Conservation (phyloP, 92 coral and sea anemone genomes). For the Palythoa caribaeorum region DNA sequence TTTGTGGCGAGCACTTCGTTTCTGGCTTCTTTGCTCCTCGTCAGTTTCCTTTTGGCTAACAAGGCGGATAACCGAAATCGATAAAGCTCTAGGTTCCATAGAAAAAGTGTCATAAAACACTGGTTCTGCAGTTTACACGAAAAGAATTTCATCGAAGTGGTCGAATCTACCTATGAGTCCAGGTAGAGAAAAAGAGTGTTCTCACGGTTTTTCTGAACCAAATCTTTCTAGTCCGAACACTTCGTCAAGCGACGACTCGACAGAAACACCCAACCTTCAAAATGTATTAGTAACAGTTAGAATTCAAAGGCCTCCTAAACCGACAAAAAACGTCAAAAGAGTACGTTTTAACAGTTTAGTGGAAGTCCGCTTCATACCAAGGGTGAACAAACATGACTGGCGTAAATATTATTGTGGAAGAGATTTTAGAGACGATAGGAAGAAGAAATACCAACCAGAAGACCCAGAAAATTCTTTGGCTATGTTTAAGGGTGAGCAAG, state of each 20-base stretch:
- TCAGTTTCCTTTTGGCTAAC: too few species aligned
- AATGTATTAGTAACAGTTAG: slow-evolving; percentile 66
- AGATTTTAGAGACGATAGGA: slow-evolving; percentile 33
- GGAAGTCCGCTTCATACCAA: slow-evolving; percentile 72
- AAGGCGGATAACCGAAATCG: too few species aligned
- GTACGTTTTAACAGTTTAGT: slow-evolving; percentile 78
- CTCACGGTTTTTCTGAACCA: not conserved
- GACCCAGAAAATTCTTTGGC: slow-evolving; percentile 7
- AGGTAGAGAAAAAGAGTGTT: not conserved
- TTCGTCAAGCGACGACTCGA: slow-evolving; percentile 46
- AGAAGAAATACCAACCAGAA: not conserved
- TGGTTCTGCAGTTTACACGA: not conserved
- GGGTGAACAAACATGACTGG: slow-evolving; percentile 42
- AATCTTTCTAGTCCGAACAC: slow-evolving; percentile 5
- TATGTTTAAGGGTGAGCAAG: slow-evolving; percentile 7
- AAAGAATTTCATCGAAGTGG: not conserved
- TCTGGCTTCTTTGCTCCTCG: too few species aligned
- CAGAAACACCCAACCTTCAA: slow-evolving; percentile 56
- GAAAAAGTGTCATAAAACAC: not conserved
- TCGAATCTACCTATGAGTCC: slow-evolving; percentile 16
- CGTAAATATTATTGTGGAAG: slow-evolving; percentile 10
- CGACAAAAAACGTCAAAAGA: slow-evolving; percentile 43
- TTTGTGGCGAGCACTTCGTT: too few species aligned
- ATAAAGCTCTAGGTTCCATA: not conserved
- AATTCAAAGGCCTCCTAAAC: slow-evolving; percentile 62